phyloP scores from a whole-genome alignment of 2,888 invertebrate genomes.

The Coecobrya sp. region DNA sequence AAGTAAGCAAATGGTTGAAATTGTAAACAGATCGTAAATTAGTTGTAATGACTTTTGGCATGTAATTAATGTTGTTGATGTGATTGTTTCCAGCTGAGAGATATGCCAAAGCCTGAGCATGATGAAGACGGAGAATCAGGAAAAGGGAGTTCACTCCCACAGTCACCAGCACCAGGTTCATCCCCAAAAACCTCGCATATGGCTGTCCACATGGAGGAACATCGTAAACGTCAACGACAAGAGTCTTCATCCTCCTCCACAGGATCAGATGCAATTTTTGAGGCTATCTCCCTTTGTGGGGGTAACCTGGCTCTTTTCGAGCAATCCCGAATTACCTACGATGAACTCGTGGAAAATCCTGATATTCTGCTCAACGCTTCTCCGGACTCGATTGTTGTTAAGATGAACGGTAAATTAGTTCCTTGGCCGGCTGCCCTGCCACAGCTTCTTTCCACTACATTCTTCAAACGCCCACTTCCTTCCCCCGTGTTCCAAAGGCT shows the following conservation, averaged over 20 bases:
- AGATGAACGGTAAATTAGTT: slow-evolving; percentile 95
- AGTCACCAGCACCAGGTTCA: slow-evolving; percentile 91
- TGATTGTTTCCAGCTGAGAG: slow-evolving; percentile 64
- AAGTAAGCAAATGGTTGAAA: slow-evolving; percentile 71
- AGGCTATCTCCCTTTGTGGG: slow-evolving; percentile 93
- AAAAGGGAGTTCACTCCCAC: slow-evolving; percentile 97
- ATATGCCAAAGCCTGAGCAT: slow-evolving; percentile 87
- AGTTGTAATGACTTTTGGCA: not conserved
- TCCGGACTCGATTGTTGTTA: slow-evolving; percentile 92
- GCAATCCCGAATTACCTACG: slow-evolving; percentile 90
- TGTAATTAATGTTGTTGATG: slow-evolving; percentile 27
- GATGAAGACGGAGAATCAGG: slow-evolving; percentile 99
- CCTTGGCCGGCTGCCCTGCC: slow-evolving; percentile 97
- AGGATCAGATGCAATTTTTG: slow-evolving; percentile 86
- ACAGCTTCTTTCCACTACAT: slow-evolving; percentile 94
- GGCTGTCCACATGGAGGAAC: slow-evolving; percentile 83
- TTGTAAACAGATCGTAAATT: not conserved
- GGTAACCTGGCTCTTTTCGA: slow-evolving; percentile 87
- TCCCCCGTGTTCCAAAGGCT: slow-evolving; percentile 86
- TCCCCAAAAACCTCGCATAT: slow-evolving; percentile 84
- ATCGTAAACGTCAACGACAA: slow-evolving; percentile 75
- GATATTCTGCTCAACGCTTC: slow-evolving; percentile 92
- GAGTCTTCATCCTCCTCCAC: slow-evolving; percentile 59
- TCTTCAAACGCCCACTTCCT: slow-evolving; percentile 95
- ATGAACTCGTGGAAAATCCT: slow-evolving; percentile 91